Conservation (phyloP, 1,140 invertebrate genomes). For the Drosophila truncata region DNA sequence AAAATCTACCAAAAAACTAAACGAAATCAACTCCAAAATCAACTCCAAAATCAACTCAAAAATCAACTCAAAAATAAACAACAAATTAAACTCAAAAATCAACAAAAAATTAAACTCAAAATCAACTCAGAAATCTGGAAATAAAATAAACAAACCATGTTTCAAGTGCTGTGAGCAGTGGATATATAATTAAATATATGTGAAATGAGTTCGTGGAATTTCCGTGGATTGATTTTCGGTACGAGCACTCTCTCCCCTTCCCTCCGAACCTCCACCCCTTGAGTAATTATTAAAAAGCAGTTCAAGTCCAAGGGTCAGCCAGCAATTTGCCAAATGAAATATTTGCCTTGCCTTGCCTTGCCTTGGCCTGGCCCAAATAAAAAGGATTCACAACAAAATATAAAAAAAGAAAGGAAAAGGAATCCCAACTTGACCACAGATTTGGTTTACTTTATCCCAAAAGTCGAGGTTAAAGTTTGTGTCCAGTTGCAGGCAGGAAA, state of each 20-base stretch:
- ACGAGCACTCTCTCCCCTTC: not conserved
- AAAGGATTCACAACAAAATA: constrained; percentile 16
- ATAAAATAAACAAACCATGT: constrained; percentile 22
- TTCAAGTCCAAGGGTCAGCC: constrained; percentile 24
- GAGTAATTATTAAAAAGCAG: constrained; percentile 38
- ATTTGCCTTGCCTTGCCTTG: constrained; percentile 9
- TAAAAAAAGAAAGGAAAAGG: not conserved
- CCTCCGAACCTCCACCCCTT: not conserved
- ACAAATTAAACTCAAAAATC: not conserved
- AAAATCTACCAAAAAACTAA: constrained; percentile 4
- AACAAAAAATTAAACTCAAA: not conserved
- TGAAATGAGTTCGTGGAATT: constrained; percentile 57
- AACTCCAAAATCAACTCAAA: not conserved
- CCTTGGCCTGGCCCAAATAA: not conserved
- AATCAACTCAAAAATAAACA: not conserved
- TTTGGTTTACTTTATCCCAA: constrained; percentile 33
- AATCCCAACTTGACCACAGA: constrained; percentile 29
- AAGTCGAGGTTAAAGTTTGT: constrained; percentile 18
- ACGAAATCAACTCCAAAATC: not conserved
- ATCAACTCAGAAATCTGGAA: constrained; percentile 2
- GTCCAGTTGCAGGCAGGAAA: not conserved
- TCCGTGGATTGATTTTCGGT: constrained; percentile 42
- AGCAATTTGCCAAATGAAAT: constrained; percentile 42
- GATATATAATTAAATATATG: constrained; percentile 26
- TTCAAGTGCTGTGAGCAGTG: not conserved